Evolutionary conservation across 2,888 invertebrate species (phyloP).

Genomic region (Diogma glabrata): DNA sequence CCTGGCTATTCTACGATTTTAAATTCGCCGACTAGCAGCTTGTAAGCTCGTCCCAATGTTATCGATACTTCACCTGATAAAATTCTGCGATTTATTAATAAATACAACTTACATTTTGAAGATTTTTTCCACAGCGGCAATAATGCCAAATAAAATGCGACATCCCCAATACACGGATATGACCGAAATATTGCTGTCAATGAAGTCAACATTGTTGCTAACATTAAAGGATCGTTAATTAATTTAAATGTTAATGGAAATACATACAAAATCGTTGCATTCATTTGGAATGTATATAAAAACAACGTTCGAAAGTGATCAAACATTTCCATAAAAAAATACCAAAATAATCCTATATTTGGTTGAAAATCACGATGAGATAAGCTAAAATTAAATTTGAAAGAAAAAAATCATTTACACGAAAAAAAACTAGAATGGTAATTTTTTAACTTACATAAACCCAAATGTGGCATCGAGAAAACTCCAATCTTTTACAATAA

Average conservation of each 20-base stretch:
- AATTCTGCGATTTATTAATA: slow-evolving; percentile 4
- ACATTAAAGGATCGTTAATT: slow-evolving; percentile 64
- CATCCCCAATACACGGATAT: slow-evolving; percentile 93
- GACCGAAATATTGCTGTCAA: slow-evolving; percentile 89
- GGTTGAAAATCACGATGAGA: slow-evolving; percentile 89
- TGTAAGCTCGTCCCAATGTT: no score
- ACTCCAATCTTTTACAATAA: slow-evolving; percentile 49
- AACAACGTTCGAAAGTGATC: slow-evolving; percentile 95
- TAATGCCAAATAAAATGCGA: slow-evolving; percentile 81
- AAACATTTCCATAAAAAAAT: slow-evolving; percentile 99
- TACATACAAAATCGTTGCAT: slow-evolving; percentile 82
- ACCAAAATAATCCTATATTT: slow-evolving; percentile 98
- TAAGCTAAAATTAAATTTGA: slow-evolving; percentile 47
- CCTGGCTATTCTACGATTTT: no score
- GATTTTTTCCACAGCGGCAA: slow-evolving; percentile 86
- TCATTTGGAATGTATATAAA: slow-evolving; percentile 93
- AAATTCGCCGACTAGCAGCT: no score
- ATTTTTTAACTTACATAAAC: slow-evolving; percentile 55
- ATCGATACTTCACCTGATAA: no score
- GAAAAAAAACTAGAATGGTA: no score
- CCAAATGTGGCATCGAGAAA: slow-evolving; percentile 65
- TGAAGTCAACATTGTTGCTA: slow-evolving; percentile 67
- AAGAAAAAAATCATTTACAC: no score
- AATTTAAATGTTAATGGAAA: slow-evolving; percentile 74
- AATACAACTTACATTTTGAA: slow-evolving; percentile 58